Base-by-base conservation (phyloP, 2,888 invertebrate species). In the Eupelmus urozonus region DNA sequence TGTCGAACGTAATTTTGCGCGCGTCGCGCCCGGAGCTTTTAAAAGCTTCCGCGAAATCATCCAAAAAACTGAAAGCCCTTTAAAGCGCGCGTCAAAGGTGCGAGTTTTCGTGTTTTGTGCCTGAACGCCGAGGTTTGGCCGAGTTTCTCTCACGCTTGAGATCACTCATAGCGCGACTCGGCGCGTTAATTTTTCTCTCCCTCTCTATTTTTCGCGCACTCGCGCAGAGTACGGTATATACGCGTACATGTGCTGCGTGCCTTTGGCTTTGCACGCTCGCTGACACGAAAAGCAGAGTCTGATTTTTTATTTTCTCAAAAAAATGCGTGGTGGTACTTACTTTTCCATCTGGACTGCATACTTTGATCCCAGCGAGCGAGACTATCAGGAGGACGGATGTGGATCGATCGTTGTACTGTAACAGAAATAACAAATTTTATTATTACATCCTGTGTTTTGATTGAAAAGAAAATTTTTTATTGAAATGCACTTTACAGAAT, bases 311-410 rank as follows among this genome's bases (percentile, higher is more conserved):
- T 34, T 5, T 34, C n/a, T n/a, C n/a, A n/a, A 34, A 34, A 34
- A 34, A 34, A 34, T 34, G 34, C n/a, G n/a, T n/a, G n/a, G 9
- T 5, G 34, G 9, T 45, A 69, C 91, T 91, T 90, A 96, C 96
- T 94, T 95, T 94, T 88, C 95, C 95, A 90, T 94, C 94, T 90
- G 94, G 94, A 89, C 94, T 94, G 93, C 95, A 95, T 92, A 96
- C 94, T 92, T 95, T 95, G 90, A 96, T 94, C 84, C 96, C 96
- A 69, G 94, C 92, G 83, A 95, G 92, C 29, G 95, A 94, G 83
- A 96, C 93, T 85, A 95, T 93, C 86, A 96, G 91, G 80, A 95
- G 91, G 82, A 95, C 95, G 62, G 94, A 92, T 84, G 94, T 94
- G 85, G 93, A 94, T 84, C 92, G 91, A 86, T 92, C 93, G 87